Evolutionary conservation across 2,113 vertebrate genomes (phyloP).

Genomic region (Caracal caracal): DNA sequence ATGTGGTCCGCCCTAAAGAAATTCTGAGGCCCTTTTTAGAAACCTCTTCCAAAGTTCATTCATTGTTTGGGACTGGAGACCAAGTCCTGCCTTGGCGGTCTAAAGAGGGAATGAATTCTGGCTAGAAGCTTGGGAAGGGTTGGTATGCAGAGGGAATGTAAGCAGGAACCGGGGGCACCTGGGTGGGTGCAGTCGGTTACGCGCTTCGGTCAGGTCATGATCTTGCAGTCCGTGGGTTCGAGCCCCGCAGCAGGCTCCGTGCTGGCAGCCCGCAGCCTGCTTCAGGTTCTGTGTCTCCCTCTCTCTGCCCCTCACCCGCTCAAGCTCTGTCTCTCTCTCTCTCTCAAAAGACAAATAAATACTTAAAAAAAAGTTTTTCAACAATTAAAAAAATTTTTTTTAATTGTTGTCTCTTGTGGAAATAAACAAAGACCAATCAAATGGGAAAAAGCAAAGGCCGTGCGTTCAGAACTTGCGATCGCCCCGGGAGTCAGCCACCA

Average conservation of each 20-base stretch:
- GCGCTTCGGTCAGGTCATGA: too few species aligned
- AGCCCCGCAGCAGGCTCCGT: too few species aligned
- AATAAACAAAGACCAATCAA: not conserved
- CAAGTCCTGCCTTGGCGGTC: not conserved
- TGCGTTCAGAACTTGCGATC: not conserved
- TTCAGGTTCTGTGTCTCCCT: too few species aligned
- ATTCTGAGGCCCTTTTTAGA: slow-evolving; percentile 5
- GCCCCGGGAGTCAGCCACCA: not conserved
- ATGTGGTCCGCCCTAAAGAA: not conserved
- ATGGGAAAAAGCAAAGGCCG: not conserved
- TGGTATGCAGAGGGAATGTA: not conserved
- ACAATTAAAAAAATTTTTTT: too few species aligned
- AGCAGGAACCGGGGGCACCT: not conserved
- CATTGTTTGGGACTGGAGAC: not conserved
- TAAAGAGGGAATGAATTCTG: not conserved
- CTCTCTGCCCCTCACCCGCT: too few species aligned
- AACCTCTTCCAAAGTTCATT: not conserved
- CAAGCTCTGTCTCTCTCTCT: too few species aligned
- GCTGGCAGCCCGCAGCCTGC: too few species aligned
- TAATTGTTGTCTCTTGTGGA: not conserved
- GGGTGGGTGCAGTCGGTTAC: too few species aligned
- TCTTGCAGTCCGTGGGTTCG: too few species aligned
- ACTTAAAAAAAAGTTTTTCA: too few species aligned
- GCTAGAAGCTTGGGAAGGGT: not conserved
- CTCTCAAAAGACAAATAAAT: too few species aligned